Conservation (phyloP, 1,140 invertebrate genomes). For the Rhynchophorus ferrugineus region DNA sequence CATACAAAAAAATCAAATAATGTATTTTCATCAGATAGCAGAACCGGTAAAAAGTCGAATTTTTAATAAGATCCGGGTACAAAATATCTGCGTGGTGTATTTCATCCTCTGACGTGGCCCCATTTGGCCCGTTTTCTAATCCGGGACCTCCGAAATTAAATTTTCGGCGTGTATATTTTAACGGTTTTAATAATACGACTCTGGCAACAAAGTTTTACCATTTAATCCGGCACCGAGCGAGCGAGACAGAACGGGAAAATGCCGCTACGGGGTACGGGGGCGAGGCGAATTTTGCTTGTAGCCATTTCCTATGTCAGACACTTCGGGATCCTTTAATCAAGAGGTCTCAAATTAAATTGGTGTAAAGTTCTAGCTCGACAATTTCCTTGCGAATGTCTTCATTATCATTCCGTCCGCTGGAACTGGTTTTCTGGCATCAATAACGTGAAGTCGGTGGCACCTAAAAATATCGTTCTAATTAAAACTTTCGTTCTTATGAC, state of each 20-base stretch:
- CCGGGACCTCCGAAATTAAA: neutral
- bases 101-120: too few relatives aligned
- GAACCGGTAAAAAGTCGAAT: too few relatives aligned
- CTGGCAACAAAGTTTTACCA: slow-evolving; percentile 8
- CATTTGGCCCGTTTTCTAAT: too few relatives aligned
- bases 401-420: neutral
- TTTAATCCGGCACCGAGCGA: slow-evolving; percentile 4
- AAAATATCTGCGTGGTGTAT: too few relatives aligned
- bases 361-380: slow-evolving; percentile 5
- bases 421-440: too few relatives aligned
- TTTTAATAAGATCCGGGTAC: too few relatives aligned
- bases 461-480: too few relatives aligned
- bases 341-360: slow-evolving; percentile 11
- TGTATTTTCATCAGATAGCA: too few relatives aligned
- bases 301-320: too few relatives aligned
- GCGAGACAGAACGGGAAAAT: slow-evolving; percentile 22
- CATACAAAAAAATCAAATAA: too few relatives aligned
- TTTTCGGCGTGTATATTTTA: slow-evolving; percentile 1
- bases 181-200: slow-evolving; percentile 4
- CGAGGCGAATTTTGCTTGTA: neutral
- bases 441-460: too few relatives aligned
- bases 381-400: slow-evolving; percentile 2
- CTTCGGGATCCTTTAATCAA: slow-evolving; percentile 11
- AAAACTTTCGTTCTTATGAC: neutral
- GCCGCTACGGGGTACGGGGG: neutral